Conservation (phyloP, 2,888 invertebrate genomes). For the Pollenia amentaria region DNA sequence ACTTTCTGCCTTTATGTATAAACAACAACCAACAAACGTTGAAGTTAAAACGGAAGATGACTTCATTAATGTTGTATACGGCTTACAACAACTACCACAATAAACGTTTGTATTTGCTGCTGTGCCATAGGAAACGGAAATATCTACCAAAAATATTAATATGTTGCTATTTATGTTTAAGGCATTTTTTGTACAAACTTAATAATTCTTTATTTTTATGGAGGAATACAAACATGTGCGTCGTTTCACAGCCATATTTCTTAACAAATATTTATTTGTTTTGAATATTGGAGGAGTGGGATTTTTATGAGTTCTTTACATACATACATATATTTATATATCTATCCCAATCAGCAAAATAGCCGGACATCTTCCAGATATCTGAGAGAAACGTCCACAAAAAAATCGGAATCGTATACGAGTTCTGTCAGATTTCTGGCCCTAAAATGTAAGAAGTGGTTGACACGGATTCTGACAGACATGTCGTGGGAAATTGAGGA, state of each 20-base stretch:
- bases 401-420: too few species aligned
- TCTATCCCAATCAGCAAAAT: too few species aligned
- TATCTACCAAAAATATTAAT: conserved; percentile 20
- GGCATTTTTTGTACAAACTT: background rate
- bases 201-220: background rate
- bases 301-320: background rate
- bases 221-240: background rate
- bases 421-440: too few species aligned
- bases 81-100: conserved; percentile 7
- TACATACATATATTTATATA: too few species aligned
- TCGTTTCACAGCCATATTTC: background rate
- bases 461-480: too few species aligned
- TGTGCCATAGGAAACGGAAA: conserved; percentile 55
- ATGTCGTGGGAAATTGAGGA: too few species aligned
- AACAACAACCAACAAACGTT: conserved; percentile 31
- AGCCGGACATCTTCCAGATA: too few species aligned
- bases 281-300: background rate
- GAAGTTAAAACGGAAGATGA: conserved; percentile 52
- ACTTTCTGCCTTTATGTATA: background rate
- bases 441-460: too few species aligned
- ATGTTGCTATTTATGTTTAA: background rate
- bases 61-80: conserved; percentile 69
- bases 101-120: background rate
- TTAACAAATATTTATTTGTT: conserved; percentile 14
- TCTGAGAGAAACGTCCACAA: too few species aligned